These are phyloP conservation scores for Neomonachus schauinslandi DNA, from an alignment of 2,113 vertebrate genomes.

Conservation along the genomic window DNA sequence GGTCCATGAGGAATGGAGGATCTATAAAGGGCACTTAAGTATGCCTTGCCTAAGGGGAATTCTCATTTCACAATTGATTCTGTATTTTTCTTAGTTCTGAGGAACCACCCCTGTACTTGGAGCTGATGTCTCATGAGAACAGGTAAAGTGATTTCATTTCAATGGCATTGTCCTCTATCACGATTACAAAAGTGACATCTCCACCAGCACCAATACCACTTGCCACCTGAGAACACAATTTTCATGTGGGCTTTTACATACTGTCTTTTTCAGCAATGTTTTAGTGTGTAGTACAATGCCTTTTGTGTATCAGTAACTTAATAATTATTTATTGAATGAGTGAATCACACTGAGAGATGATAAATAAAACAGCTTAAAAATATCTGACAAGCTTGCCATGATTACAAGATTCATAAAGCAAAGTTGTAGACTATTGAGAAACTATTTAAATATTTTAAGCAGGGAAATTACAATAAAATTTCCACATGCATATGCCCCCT, in stretches of 20 bases:
- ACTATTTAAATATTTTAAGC: background rate
- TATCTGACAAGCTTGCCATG: background rate
- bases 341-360: background rate
- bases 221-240: background rate
- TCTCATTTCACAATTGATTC: background rate
- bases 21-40: background rate
- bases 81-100: background rate
- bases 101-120: background rate
- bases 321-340: background rate
- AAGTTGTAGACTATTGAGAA: background rate
- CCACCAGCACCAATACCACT: background rate
- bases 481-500: background rate
- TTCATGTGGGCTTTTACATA: background rate
- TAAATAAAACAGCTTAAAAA: background rate
- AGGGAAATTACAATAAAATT: background rate
- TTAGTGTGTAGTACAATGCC: background rate
- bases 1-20: background rate
- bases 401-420: background rate
- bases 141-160: background rate
- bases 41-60: rapidly evolving
- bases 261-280: background rate
- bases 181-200: background rate
- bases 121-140: background rate
- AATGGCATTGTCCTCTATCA: background rate
- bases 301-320: background rate